A percentile compares a stretch with the other conserved stretches of the same genome.
Conservation (phyloP, 2,113 vertebrate genomes). For the Ptychochromis oligacanthus region DNA sequence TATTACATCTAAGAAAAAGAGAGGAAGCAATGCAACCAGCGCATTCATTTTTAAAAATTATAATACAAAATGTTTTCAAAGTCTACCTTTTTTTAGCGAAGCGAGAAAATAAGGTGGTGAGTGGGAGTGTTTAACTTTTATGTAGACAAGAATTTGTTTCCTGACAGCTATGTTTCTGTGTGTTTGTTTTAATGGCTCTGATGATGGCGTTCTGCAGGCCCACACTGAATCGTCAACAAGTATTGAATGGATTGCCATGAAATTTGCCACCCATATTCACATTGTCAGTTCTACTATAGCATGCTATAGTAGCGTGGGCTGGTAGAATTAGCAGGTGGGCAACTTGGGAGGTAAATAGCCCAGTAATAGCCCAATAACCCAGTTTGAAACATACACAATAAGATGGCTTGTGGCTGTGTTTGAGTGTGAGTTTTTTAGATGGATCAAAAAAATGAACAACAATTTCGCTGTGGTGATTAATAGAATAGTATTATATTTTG, state of each 20-base stretch:
- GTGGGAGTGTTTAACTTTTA: background rate
- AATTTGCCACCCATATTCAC: background rate
- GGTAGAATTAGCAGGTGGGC: background rate
- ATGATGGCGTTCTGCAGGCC: background rate
- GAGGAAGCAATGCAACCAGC: background rate
- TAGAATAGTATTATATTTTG: background rate
- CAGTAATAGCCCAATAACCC: background rate
- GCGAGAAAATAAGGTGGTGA: background rate
- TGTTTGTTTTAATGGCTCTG: background rate
- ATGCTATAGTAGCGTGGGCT: background rate
- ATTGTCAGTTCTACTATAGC: background rate
- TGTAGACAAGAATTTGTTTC: background rate
- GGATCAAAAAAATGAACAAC: background rate
- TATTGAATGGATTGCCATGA: background rate
- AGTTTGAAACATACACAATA: background rate
- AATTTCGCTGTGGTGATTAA: background rate
- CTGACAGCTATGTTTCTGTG: background rate
- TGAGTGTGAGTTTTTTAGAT: background rate
- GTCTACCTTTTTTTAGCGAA: background rate
- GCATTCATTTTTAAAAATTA: background rate
- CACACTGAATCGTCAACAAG: background rate
- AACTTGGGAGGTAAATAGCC: background rate
- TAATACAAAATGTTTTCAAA: background rate
- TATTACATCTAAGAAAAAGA: background rate
- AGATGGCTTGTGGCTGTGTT: background rate